phyloP scores from a whole-genome alignment of 2,113 vertebrate genomes.

The Triplophysa siluroides region DNA sequence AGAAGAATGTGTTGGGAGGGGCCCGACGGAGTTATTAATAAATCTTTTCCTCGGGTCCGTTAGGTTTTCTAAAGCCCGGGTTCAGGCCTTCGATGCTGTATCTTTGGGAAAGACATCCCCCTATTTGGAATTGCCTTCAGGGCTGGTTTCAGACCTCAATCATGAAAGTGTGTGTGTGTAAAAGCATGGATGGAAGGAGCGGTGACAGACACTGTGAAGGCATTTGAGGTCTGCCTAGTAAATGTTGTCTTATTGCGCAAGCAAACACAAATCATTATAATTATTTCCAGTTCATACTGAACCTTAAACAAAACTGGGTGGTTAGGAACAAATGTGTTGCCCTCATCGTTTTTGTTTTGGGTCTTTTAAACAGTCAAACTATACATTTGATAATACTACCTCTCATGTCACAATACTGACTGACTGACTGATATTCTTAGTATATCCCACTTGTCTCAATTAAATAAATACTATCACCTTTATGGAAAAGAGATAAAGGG shows the following conservation, averaged over 20 bases:
- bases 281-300: constrained; percentile 7
- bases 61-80: constrained; percentile 65
- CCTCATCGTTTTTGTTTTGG: too few species aligned
- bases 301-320: constrained; percentile 3
- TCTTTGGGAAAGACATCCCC: constrained; percentile 65
- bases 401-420: too few species aligned
- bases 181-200: background rate
- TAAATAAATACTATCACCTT: too few species aligned
- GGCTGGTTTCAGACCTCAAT: constrained; percentile 46
- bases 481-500: too few species aligned
- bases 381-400: too few species aligned
- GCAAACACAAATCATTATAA: constrained; percentile 30
- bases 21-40: constrained; percentile 76
- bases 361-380: too few species aligned
- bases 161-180: constrained; percentile 16
- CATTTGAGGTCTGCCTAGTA: constrained; percentile 5
- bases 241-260: constrained; percentile 22
- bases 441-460: too few species aligned
- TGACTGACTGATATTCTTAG: too few species aligned
- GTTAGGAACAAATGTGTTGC: background rate
- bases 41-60: constrained; percentile 72
- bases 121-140: constrained; percentile 61
- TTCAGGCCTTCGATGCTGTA: constrained; percentile 64
- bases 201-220: background rate
- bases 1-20: constrained; percentile 74